Evolutionary conservation across 2,113 vertebrate species (phyloP).

Genomic region (Melanotaenia duboulayi): DNA sequence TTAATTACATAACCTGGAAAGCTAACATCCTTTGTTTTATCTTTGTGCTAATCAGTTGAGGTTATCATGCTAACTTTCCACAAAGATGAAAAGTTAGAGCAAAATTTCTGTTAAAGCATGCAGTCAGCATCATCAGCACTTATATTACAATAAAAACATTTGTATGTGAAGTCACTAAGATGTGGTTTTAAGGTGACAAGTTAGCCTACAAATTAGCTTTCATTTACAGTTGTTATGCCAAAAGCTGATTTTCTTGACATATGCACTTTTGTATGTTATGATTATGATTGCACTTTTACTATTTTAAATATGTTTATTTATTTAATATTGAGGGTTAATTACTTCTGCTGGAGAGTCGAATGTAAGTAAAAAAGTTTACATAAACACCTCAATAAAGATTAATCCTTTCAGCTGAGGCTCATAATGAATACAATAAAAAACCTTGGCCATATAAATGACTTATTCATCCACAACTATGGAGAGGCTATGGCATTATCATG

Average conservation of each 20-base stretch:
- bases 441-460: neutral
- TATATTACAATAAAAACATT: neutral
- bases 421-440: neutral
- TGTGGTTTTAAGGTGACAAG: too few relatives aligned
- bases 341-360: too few relatives aligned
- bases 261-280: too few relatives aligned
- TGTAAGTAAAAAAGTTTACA: neutral
- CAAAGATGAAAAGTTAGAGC: neutral
- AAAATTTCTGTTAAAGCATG: neutral
- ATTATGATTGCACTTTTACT: too few relatives aligned
- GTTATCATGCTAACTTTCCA: neutral
- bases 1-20: neutral
- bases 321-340: neutral
- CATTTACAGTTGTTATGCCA: neutral
- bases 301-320: too few relatives aligned
- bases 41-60: neutral
- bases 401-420: neutral
- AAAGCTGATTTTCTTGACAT: too few relatives aligned
- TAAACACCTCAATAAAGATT: neutral
- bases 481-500: conserved; percentile 7
- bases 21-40: neutral
- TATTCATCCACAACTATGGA: neutral
- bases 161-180: neutral
- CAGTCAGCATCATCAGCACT: neutral
- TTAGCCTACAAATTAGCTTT: neutral